Evolutionary conservation across 1,140 invertebrate species (phyloP).

Genomic region (Pogonomyrmex californicus): DNA sequence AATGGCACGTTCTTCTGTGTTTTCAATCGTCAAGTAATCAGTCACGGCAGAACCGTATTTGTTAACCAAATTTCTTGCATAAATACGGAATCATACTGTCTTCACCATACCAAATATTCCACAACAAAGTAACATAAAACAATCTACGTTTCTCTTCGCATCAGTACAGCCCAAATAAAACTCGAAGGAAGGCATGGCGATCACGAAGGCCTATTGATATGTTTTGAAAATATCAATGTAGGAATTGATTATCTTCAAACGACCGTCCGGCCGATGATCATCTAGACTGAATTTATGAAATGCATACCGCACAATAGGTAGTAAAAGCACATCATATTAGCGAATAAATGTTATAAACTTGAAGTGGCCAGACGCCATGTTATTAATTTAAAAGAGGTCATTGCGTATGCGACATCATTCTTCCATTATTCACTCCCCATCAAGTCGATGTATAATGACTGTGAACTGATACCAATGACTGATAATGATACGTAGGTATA

Average conservation of each 20-base stretch:
- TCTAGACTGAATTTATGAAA: background rate
- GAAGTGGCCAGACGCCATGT: slow-evolving; percentile 64
- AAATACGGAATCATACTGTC: slow-evolving; percentile 3
- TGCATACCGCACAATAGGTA: background rate
- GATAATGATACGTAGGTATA: background rate
- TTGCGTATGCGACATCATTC: slow-evolving; percentile 54
- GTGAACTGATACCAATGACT: slow-evolving; percentile 17
- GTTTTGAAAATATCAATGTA: background rate
- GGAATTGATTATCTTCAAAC: background rate
- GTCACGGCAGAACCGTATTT: slow-evolving; percentile 40
- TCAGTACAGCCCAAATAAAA: slow-evolving; percentile 42
- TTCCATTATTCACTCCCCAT: slow-evolving; percentile 31
- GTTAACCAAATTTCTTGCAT: background rate
- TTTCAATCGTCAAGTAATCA: slow-evolving; percentile 38
- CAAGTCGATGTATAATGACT: background rate
- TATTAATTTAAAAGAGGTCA: slow-evolving; percentile 43
- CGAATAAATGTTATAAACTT: slow-evolving; percentile 8
- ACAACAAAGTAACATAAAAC: slow-evolving; percentile 13
- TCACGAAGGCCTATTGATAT: slow-evolving; percentile 12
- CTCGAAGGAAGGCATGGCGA: slow-evolving; percentile 20
- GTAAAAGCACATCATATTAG: background rate
- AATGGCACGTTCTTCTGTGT: background rate
- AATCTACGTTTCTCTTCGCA: slow-evolving; percentile 40
- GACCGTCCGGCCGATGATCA: background rate
- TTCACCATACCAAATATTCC: slow-evolving; percentile 33